Conservation (phyloP, 2,797 vertebrate species). For the Limnodromus scolopaceus region DNA sequence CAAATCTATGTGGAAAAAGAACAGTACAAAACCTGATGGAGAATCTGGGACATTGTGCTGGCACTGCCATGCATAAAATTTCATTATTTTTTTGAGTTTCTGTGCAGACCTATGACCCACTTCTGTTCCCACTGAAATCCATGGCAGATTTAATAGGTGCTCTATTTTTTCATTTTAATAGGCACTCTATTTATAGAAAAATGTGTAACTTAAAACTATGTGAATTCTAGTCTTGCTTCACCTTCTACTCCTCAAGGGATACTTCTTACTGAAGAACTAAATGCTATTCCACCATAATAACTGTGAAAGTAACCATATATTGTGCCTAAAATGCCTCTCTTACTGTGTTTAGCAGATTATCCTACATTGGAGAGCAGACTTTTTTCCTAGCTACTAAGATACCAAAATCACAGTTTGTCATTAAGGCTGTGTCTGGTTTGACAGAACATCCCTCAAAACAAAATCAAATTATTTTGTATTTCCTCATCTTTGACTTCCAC, state of each 20-base stretch:
- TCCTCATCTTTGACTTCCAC: background rate
- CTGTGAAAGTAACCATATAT: background rate
- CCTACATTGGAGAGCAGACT: background rate
- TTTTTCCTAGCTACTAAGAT: background rate
- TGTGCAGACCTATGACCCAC: constrained; percentile 58
- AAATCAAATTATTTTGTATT: background rate
- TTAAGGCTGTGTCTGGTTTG: background rate
- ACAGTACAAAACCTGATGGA: constrained; percentile 3
- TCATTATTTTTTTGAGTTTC: constrained; percentile 27
- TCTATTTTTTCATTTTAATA: constrained; percentile 67
- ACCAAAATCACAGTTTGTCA: background rate
- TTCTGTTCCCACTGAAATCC: constrained; percentile 58
- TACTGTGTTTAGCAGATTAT: background rate
- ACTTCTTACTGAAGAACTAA: background rate
- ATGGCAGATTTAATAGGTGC: constrained; percentile 54
- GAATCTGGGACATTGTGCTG: constrained; percentile 58
- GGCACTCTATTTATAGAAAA: constrained; percentile 69
- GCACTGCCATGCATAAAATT: constrained; percentile 23
- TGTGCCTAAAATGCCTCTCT: background rate
- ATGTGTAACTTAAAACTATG: constrained; percentile 45
- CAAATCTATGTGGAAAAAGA: constrained; percentile 51
- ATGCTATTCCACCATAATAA: background rate
- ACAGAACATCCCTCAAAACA: background rate
- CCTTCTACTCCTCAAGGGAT: background rate
- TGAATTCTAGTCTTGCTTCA: constrained; percentile 33